phyloP scores from a whole-genome alignment of 2,888 invertebrate genomes.

The Orthonychiurus folsomi region DNA sequence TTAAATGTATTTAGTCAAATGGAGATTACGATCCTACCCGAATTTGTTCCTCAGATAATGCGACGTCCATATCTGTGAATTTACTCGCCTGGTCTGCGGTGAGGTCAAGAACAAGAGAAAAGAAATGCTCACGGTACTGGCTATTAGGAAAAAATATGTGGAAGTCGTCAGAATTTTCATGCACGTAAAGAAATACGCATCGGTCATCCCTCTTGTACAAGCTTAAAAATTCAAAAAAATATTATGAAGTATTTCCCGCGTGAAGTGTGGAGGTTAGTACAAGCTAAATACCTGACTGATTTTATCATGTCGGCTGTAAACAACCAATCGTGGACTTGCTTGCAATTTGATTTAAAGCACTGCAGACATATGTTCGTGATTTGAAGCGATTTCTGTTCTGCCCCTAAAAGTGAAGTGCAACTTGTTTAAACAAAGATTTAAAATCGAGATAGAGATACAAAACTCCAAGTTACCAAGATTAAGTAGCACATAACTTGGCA shows the following conservation, averaged over 20 bases:
- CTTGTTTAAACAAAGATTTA: too few relatives aligned
- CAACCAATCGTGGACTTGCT: conserved; percentile 85
- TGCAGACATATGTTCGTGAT: conserved; percentile 78
- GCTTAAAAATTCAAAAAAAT: conserved; percentile 48
- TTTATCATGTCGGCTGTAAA: conserved; percentile 84
- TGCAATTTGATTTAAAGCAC: conserved; percentile 64
- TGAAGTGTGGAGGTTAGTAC: neutral
- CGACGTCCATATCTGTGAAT: conserved; percentile 65
- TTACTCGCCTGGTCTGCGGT: conserved; percentile 76
- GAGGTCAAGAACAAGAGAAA: conserved; percentile 74
- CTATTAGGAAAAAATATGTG: conserved; percentile 95
- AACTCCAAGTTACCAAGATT: too few relatives aligned
- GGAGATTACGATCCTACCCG: conserved; percentile 51
- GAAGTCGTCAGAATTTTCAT: conserved; percentile 96
- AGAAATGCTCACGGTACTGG: conserved; percentile 70
- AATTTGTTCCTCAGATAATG: conserved; percentile 62
- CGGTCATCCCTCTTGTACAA: conserved; percentile 92
- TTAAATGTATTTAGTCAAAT: neutral
- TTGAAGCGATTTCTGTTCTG: conserved; percentile 83
- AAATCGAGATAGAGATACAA: too few relatives aligned
- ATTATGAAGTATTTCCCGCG: too few relatives aligned
- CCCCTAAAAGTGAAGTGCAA: too few relatives aligned
- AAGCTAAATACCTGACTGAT: conserved; percentile 59
- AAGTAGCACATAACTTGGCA: conserved; percentile 92
- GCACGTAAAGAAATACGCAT: conserved; percentile 92